Percentiles rank a stretch among this genome's conserved stretches.
These are phyloP conservation scores for Lasius fuliginosus DNA, from an alignment of 2,888 invertebrate genomes.

Conservation along the genomic window DNA sequence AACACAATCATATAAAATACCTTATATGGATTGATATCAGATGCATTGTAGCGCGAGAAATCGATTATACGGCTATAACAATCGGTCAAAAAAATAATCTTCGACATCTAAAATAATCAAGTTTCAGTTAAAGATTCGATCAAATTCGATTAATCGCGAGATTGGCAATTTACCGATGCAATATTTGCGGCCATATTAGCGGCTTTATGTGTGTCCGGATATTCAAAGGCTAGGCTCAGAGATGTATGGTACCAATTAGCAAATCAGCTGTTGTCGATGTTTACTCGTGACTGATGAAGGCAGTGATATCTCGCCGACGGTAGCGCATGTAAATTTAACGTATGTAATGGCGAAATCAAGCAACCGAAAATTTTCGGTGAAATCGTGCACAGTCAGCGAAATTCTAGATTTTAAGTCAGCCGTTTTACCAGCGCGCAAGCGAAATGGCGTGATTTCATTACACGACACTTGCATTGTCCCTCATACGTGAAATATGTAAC, in stretches of 20 bases:
- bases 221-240: slow-evolving; percentile 68
- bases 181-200: slow-evolving; percentile 70
- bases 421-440: background rate
- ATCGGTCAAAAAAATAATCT: slow-evolving; percentile 55
- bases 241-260: slow-evolving; percentile 77
- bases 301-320: slow-evolving; percentile 68
- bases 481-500: slow-evolving; percentile 33
- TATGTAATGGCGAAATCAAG: slow-evolving; percentile 23
- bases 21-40: background rate
- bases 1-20: background rate
- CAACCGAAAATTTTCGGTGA: slow-evolving; percentile 19
- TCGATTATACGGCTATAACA: slow-evolving; percentile 30
- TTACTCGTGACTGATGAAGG: slow-evolving; percentile 77
- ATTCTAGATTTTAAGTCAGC: slow-evolving; percentile 17
- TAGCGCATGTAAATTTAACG: slow-evolving; percentile 44
- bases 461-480: background rate
- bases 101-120: slow-evolving; percentile 57
- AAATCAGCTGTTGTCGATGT: slow-evolving; percentile 76
- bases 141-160: slow-evolving; percentile 71
- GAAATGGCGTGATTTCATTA: slow-evolving; percentile 41
- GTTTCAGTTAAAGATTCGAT: slow-evolving; percentile 68
- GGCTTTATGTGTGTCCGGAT: slow-evolving; percentile 61
- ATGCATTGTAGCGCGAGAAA: background rate
- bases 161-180: slow-evolving; percentile 73
- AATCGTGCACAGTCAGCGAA: slow-evolving; percentile 3